A percentile compares a stretch with the other conserved stretches of the same genome.
Conservation (phyloP, 2,888 invertebrate genomes). For the Conus canariensis region DNA sequence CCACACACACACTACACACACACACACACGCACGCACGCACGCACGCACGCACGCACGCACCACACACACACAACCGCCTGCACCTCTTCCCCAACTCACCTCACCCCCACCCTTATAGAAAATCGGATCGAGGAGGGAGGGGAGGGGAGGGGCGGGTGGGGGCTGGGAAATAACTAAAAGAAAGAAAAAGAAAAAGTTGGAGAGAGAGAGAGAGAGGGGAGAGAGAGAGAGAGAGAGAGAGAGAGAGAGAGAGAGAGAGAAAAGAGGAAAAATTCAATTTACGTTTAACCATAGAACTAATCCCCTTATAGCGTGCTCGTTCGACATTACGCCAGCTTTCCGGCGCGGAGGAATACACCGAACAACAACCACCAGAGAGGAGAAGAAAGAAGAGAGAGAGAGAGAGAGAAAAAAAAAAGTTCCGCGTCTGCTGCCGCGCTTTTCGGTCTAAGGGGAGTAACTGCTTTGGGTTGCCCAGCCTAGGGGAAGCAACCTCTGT, state of each 20-base stretch:
- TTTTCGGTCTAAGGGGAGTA: neutral
- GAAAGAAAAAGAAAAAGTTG: neutral
- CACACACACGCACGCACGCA: too few species aligned
- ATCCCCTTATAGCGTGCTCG: neutral
- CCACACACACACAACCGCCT: too few species aligned
- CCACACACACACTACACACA: too few species aligned
- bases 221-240: neutral
- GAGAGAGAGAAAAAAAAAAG: neutral
- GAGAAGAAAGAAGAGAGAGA: neutral
- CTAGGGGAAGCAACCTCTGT: neutral
- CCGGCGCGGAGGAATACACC: neutral
- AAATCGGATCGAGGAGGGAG: neutral
- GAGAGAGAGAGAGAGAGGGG: neutral
- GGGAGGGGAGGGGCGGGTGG: neutral
- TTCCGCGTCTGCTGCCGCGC: neutral
- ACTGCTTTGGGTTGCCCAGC: neutral
- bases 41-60: too few species aligned
- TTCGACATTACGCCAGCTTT: neutral
- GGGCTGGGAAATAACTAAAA: neutral
- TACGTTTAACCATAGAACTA: slow-evolving; percentile 5
- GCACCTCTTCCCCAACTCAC: too few species aligned
- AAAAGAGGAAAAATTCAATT: neutral
- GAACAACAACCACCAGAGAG: too few species aligned
- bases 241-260: too few species aligned
- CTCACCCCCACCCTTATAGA: too few species aligned